Base-by-base conservation (phyloP, 2,888 invertebrate species). In the Saturnia pavonia region DNA sequence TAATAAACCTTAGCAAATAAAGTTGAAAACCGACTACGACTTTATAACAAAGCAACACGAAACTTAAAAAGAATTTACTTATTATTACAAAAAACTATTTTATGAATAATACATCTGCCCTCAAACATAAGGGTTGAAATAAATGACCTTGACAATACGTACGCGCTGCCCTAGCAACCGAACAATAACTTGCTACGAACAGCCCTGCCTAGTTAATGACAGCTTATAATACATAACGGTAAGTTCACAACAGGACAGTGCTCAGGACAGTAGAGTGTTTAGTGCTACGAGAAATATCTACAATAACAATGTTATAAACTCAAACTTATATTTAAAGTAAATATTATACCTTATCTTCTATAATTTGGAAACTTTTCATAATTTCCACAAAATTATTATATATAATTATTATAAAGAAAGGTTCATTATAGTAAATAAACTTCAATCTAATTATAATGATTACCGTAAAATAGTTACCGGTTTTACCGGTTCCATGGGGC, bases 81-180 rank as follows among this genome's bases (percentile, higher is more conserved):
- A 65, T 65, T 65, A 40, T 40, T 65, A 65, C 40, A 65, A 9
- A 65, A n/a, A 12, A 27, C 40, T 65, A 40, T 40, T 65, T 40
- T 34, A 19, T 40, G 65, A 65, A 65, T 60, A 60, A 60, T 40
- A 14, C 65, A 65, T 65, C 65, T 65, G 40, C 40, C 65, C 65
- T 65, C 40, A n/a, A 65, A 40, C n/a, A 19, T 65, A 65, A 40
- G 65, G 65, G 65, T 65, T 40, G 65, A 25, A 65, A 3, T 40
- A 19, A 16, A 40, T 65, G 65, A 65, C 65, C 65, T 65, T 65
- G 65, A 34, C 40, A 40, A 40, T 65, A n/a, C 7, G 22, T 65
- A n/a, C 25, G 40, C 65, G 40, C 40, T 40, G 22, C 40, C 65
- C 65, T 65, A 65, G 40, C 65, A 65, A 65, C 65, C 65, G n/a